Conservation (phyloP, 2,888 invertebrate species). For the Drosophila eohydei region DNA sequence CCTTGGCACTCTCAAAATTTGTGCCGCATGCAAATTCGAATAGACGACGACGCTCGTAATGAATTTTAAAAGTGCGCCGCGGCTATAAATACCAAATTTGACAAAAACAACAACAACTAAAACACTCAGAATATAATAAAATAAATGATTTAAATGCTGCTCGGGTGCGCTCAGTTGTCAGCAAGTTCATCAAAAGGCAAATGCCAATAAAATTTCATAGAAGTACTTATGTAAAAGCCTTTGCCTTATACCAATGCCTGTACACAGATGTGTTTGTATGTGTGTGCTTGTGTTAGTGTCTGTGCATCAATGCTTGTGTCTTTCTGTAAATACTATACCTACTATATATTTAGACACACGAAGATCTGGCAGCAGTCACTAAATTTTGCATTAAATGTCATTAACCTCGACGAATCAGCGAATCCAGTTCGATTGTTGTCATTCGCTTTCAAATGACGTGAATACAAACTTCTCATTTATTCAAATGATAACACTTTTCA, state of each 20-base stretch:
- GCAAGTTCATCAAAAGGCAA: constrained; percentile 29
- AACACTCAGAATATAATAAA: background rate
- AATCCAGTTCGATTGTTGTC: constrained; percentile 38
- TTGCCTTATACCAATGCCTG: constrained; percentile 2
- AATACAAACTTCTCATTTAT: constrained; percentile 37
- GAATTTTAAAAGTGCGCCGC: constrained; percentile 34
- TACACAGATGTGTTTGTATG: background rate
- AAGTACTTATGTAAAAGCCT: constrained; percentile 22
- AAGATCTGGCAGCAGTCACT: constrained; percentile 33
- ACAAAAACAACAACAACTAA: constrained; percentile 1
- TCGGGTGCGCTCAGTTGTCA: constrained; percentile 30
- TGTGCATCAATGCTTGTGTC: background rate
- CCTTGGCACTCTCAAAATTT: constrained; percentile 32
- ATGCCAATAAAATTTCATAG: constrained; percentile 14
- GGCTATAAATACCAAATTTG: constrained; percentile 32
- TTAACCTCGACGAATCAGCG: constrained; percentile 63
- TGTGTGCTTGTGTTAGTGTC: background rate
- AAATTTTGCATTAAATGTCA: constrained; percentile 53
- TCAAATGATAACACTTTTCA: constrained; percentile 36
- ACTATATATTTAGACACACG: constrained; percentile 47
- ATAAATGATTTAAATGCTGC: constrained; percentile 25
- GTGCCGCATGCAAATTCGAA: constrained; percentile 39
- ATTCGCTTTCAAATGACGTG: constrained; percentile 36
- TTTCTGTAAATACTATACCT: constrained; percentile 9
- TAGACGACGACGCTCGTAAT: constrained; percentile 7